A percentile compares a stretch with the other conserved stretches of the same genome.
Evolutionary conservation across 2,888 invertebrate species (phyloP).

Genomic region (Adela reaumurella): DNA sequence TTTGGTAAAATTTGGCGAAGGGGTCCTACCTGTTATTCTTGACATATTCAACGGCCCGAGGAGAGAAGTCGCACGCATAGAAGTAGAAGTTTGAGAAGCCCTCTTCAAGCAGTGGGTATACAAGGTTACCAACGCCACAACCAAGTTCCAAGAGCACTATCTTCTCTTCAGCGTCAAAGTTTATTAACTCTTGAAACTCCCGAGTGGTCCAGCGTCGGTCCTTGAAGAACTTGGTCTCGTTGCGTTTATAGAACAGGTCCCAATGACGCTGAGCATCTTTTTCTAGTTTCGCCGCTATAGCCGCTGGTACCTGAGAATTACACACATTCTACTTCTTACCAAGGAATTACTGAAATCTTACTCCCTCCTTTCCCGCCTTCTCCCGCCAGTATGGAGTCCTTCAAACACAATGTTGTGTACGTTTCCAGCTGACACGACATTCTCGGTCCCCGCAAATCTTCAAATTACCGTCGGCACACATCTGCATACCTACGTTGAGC

Average conservation of each 20-base stretch:
- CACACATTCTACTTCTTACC: no score
- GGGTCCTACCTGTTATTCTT: constrained; percentile 52
- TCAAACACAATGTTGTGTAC: no score
- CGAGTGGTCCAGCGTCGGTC: constrained; percentile 95
- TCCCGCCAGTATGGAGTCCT: no score
- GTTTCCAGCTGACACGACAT: no score
- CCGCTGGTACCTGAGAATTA: constrained; percentile 42
- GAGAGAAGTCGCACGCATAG: constrained; percentile 91
- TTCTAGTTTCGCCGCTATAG: constrained; percentile 76
- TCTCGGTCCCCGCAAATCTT: no score
- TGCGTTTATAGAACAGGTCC: constrained; percentile 96
- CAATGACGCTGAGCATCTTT: constrained; percentile 83
- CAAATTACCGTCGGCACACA: no score
- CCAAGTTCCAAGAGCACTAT: constrained; percentile 74
- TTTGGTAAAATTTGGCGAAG: no score
- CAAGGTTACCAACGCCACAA: constrained; percentile 96
- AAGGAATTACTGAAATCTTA: no score
- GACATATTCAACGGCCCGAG: constrained; percentile 84
- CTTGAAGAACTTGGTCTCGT: constrained; percentile 89
- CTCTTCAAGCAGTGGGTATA: constrained; percentile 86
- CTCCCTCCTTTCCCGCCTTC: no score
- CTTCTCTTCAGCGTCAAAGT: constrained; percentile 33
- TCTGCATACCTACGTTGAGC: no score
- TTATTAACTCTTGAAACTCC: constrained; percentile 83
- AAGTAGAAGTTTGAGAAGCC: constrained; percentile 61